phyloP scores from a whole-genome alignment of 1,140 invertebrate genomes.

The Sarcophaga bullata region DNA sequence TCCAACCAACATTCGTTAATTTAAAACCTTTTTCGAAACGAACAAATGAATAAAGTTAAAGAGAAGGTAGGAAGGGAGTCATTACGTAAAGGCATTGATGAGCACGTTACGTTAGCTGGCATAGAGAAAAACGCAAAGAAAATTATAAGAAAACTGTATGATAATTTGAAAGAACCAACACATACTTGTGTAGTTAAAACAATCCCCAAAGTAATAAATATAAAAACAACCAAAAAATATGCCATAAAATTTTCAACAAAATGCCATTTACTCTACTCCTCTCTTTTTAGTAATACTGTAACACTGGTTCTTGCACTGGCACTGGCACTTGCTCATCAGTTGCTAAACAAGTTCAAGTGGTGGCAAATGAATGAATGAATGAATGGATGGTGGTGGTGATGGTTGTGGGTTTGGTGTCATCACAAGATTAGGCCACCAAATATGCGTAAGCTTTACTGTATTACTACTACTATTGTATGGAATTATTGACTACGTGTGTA shows the following conservation, averaged over 20 bases:
- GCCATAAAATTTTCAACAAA: constrained; percentile 58
- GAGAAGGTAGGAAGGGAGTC: neutral
- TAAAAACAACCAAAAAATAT: constrained; percentile 65
- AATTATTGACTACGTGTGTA: constrained; percentile 25
- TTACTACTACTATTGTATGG: constrained; percentile 2
- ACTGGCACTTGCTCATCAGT: neutral
- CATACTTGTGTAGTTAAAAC: constrained; percentile 50
- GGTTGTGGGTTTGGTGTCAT: neutral
- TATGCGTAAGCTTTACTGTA: constrained; percentile 3
- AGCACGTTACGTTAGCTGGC: too few species aligned
- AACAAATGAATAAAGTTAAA: too few species aligned
- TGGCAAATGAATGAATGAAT: too few species aligned
- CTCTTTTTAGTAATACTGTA: too few species aligned
- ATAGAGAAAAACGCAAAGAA: constrained; percentile 2
- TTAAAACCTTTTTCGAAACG: constrained; percentile 51
- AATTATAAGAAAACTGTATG: constrained; percentile 40
- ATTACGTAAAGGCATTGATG: too few species aligned
- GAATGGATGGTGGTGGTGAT: neutral
- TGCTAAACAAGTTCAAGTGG: too few species aligned
- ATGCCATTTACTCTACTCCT: constrained; percentile 29
- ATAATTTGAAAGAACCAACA: constrained; percentile 43
- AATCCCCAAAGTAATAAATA: constrained; percentile 65
- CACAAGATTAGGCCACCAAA: constrained; percentile 38
- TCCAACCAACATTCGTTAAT: constrained; percentile 62
- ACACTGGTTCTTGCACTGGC: too few species aligned